A percentile compares a stretch with the other conserved stretches of the same genome.
phyloP scores from a whole-genome alignment of 2,888 invertebrate genomes.

The Phragmatobia fuliginosa region DNA sequence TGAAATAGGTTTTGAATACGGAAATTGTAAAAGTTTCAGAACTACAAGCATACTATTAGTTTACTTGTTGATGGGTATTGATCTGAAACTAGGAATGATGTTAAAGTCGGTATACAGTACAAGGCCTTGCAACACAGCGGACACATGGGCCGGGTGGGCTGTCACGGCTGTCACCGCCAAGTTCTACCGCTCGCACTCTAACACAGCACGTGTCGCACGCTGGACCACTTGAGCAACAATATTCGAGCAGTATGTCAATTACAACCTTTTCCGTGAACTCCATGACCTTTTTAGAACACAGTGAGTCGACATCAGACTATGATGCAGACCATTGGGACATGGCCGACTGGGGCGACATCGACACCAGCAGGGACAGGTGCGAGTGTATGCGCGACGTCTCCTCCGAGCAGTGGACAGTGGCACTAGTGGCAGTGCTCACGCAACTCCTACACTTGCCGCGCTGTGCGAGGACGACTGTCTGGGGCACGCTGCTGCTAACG shows the following conservation, averaged over 20 bases:
- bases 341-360: slow-evolving; percentile 96
- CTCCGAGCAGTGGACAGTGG: too few species aligned
- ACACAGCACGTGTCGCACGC: slow-evolving; percentile 91
- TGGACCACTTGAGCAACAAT: slow-evolving; percentile 94
- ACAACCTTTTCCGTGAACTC: slow-evolving; percentile 96
- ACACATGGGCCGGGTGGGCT: slow-evolving; percentile 99
- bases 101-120: not conserved
- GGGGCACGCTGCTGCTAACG: slow-evolving; percentile 90
- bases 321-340: slow-evolving; percentile 95
- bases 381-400: slow-evolving; percentile 77
- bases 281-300: slow-evolving; percentile 95
- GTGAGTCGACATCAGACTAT: slow-evolving; percentile 94
- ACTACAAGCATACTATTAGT: slow-evolving; percentile 1
- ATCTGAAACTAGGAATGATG: not conserved
- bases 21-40: slow-evolving; percentile 42
- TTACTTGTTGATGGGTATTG: not conserved
- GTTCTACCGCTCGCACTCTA: slow-evolving; percentile 96
- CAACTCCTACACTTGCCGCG: slow-evolving; percentile 84
- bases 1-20: slow-evolving; percentile 33
- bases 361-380: slow-evolving; percentile 87
- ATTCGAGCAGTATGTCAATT: slow-evolving; percentile 95
- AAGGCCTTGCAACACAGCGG: slow-evolving; percentile 84
- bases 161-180: slow-evolving; percentile 98
- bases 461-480: slow-evolving; percentile 91
- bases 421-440: slow-evolving; percentile 83